Percentiles rank a stretch among this genome's conserved stretches.
phyloP scores from a whole-genome alignment of 2,888 invertebrate species.

The Diadegma fenestrale region DNA sequence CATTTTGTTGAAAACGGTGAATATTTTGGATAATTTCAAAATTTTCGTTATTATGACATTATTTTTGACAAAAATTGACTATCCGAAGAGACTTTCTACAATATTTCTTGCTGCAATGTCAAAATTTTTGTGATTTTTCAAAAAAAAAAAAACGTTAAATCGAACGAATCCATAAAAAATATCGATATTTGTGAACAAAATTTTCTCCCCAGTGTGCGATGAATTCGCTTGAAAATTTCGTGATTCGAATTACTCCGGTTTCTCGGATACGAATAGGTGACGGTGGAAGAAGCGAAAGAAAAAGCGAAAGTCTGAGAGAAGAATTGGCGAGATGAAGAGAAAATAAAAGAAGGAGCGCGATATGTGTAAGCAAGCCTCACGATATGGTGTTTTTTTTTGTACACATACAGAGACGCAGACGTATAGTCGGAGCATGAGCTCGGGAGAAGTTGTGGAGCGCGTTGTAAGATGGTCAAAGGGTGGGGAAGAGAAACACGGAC shows the following conservation, averaged over 20 bases:
- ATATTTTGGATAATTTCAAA: no score
- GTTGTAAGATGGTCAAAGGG: slow-evolving; percentile 69
- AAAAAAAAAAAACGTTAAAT: no score
- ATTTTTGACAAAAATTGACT: no score
- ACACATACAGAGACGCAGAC: background rate
- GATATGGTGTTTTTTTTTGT: slow-evolving; percentile 19
- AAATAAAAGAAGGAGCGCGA: slow-evolving; percentile 38
- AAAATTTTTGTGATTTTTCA: no score
- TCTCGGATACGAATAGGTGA: background rate
- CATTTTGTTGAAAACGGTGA: no score
- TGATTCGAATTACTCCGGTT: background rate
- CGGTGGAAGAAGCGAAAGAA: slow-evolving; percentile 17
- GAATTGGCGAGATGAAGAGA: slow-evolving; percentile 65
- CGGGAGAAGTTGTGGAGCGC: slow-evolving; percentile 59
- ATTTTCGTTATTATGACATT: no score
- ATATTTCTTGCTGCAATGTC: no score
- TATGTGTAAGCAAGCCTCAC: slow-evolving; percentile 66
- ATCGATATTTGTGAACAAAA: no score
- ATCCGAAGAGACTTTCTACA: no score
- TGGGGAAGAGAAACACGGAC: slow-evolving; percentile 76
- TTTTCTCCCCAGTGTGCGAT: no score
- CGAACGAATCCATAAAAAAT: no score
- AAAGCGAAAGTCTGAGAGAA: slow-evolving; percentile 56
- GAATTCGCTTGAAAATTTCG: background rate
- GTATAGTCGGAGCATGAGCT: slow-evolving; percentile 35